phyloP scores from a whole-genome alignment of 2,113 vertebrate species.

The Semicossyphus pulcher region DNA sequence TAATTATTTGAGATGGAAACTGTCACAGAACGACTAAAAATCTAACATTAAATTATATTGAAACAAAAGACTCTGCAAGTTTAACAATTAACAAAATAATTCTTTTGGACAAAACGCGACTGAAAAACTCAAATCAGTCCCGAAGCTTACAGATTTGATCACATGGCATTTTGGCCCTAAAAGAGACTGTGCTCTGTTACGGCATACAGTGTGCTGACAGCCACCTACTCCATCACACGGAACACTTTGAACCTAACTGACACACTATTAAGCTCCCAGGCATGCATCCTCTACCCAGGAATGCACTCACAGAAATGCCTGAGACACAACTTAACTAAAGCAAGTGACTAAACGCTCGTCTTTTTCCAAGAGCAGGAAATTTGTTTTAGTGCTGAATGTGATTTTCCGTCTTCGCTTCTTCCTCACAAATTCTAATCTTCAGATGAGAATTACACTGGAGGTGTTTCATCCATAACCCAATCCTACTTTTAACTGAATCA shows the following conservation, averaged over 20 bases:
- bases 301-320: conserved; percentile 67
- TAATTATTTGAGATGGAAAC: too few species aligned
- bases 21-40: too few species aligned
- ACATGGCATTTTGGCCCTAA: conserved; percentile 43
- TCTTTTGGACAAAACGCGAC: not conserved
- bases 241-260: conserved; percentile 66
- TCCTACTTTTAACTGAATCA: too few species aligned
- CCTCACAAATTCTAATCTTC: not conserved
- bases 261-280: conserved; percentile 61
- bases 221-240: conserved; percentile 71
- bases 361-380: conserved; percentile 23
- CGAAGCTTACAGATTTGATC: conserved; percentile 25
- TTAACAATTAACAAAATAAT: not conserved
- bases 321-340: conserved; percentile 51
- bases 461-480: not conserved
- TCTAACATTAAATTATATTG: too few species aligned
- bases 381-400: conserved; percentile 23
- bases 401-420: conserved; percentile 14
- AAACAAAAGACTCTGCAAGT: not conserved
- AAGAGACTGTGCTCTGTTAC: conserved; percentile 41
- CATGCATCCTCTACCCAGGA: conserved; percentile 66
- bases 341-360: conserved; percentile 40
- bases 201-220: conserved; percentile 46
- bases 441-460: not conserved
- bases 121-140: not conserved